These are phyloP conservation scores for Archips crataeganus DNA, from an alignment of 2,888 invertebrate species.

Conservation along the genomic window DNA sequence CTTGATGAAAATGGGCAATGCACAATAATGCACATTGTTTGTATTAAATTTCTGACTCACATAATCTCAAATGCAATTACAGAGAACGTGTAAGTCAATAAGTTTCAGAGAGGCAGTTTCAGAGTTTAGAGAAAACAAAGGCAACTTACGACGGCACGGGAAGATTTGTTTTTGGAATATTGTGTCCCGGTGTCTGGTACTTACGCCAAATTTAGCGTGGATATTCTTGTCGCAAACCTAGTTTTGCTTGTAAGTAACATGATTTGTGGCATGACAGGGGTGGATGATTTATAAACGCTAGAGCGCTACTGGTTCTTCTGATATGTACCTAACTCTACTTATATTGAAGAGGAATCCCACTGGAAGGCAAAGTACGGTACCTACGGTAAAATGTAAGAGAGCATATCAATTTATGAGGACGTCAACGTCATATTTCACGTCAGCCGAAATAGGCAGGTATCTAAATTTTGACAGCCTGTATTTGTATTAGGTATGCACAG, in stretches of 20 bases:
- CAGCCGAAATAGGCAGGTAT: no score
- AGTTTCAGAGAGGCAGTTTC: not conserved
- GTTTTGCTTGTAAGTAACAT: not conserved
- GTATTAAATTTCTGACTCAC: constrained; percentile 3
- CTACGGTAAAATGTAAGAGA: no score
- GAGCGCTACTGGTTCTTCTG: not conserved
- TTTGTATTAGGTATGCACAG: no score
- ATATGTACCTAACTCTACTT: no score
- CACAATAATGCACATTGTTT: constrained; percentile 19
- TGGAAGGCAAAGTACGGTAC: no score
- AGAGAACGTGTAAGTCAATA: not conserved
- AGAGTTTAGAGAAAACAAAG: not conserved
- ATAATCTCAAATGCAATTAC: constrained; percentile 2
- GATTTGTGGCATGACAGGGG: no score
- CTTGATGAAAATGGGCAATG: constrained; percentile 12
- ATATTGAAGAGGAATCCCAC: no score
- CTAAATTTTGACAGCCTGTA: no score
- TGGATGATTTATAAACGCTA: not conserved
- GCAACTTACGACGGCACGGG: not conserved
- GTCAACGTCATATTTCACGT: no score
- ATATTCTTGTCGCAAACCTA: not conserved
- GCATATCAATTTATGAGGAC: no score
- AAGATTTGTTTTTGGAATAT: not conserved
- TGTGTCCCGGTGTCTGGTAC: not conserved
- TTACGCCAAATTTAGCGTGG: no score